Evolutionary conservation across 2,113 vertebrate genomes (phyloP), one percentile per base, ranked within the genome.

Genomic region (Echinops telfairi): DNA sequence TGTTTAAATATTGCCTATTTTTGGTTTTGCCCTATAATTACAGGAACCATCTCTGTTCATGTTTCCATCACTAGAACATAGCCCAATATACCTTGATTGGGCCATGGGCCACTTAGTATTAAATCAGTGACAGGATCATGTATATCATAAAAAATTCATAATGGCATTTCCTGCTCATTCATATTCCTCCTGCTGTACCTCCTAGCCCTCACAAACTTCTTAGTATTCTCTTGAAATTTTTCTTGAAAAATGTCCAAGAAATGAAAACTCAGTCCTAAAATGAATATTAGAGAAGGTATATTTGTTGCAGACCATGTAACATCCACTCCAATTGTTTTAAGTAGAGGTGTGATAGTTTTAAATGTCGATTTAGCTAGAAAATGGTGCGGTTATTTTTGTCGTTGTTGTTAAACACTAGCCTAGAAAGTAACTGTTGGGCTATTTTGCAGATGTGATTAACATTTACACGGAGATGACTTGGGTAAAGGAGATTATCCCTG

Each of bases 1-100:
- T 2, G 25, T 93, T 90, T 94, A 62, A 86, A 16, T 33, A 66
- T 57, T 89, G 12, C 77, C 22, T 86, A 71, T 83, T 82, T 58
- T 19, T 58, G 66, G 66, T 81, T 91, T 38, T 79, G 22, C 47
- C 7, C 16, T 36, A 2, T 47, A 81, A 78, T 85, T 82, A 58
- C 1, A 83, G 70, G 11, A 23, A 75, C 2, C 40, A 38, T 60
- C 6, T 83, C 27, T 53, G 47, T 71, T 81, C 36, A 17, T 19
- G 2, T 43, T 68, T 90, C 15, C 60, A 12, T 83, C 23, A 93
- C 88, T 36, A 88, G 31, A 80, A 90, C 3, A 16, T 64, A 83
- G 71, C 22, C 2, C 27, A 31, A 43, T 38, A 22, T 0, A 76
- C 64, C 57, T 25, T 68, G 58, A 22, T 7, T 38, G 57, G 60